Evolutionary conservation across 1,140 invertebrate species (phyloP).

Genomic region (Maniola jurtina): DNA sequence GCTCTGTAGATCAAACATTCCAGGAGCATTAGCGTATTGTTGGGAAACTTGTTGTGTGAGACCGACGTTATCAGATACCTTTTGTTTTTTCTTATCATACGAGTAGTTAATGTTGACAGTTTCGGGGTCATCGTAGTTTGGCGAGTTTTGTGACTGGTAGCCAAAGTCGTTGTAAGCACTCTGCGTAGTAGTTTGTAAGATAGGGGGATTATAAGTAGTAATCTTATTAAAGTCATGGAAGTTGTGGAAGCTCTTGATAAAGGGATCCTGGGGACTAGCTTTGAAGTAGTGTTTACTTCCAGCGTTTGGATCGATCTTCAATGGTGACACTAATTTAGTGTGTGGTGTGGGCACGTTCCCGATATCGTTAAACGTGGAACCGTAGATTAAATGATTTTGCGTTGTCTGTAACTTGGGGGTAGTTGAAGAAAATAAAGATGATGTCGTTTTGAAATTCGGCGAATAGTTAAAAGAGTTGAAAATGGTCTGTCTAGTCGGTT

Average conservation of each 20-base stretch:
- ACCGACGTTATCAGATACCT: slow-evolving; percentile 54
- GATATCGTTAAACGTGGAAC: slow-evolving; percentile 53
- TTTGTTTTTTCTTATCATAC: slow-evolving; percentile 54
- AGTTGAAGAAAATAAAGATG: slow-evolving; percentile 51
- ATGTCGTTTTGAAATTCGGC: slow-evolving; percentile 58
- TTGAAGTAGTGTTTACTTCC: slow-evolving; percentile 61
- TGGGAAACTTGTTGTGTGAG: slow-evolving; percentile 58
- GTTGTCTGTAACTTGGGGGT: slow-evolving; percentile 61
- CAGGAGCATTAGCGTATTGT: slow-evolving; percentile 52
- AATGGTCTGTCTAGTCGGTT: slow-evolving; percentile 63
- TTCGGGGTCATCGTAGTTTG: slow-evolving; percentile 51
- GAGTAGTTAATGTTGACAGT: slow-evolving; percentile 39
- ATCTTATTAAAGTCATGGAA: slow-evolving; percentile 53
- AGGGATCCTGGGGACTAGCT: slow-evolving; percentile 72
- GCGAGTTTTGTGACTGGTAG: slow-evolving; percentile 36
- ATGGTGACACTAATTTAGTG: slow-evolving; percentile 49
- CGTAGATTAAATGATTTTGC: slow-evolving; percentile 51
- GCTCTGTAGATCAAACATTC: slow-evolving; percentile 38
- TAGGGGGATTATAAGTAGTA: slow-evolving; percentile 68
- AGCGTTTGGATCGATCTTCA: slow-evolving; percentile 67
- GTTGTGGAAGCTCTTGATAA: slow-evolving; percentile 52
- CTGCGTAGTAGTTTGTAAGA: slow-evolving; percentile 53
- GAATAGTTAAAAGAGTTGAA: slow-evolving; percentile 66
- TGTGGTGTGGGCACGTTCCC: slow-evolving; percentile 53
- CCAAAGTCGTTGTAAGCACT: slow-evolving; percentile 46